Conservation (phyloP, 2,888 invertebrate genomes). For the Carabus problematicus region DNA sequence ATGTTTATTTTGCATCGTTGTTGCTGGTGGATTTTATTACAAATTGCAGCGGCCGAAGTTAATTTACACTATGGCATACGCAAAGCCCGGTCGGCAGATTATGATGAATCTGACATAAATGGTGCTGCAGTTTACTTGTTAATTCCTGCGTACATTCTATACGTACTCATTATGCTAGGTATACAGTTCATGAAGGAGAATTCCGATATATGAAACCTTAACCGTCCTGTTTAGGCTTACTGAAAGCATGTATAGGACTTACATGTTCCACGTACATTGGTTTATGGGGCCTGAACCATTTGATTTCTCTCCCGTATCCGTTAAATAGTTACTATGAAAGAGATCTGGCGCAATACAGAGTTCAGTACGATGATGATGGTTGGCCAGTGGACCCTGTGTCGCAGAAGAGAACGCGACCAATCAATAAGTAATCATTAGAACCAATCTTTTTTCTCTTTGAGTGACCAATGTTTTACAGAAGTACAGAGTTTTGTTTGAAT, state of each 20-base stretch:
- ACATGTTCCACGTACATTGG: constrained; percentile 47
- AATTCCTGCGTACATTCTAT: too few species aligned
- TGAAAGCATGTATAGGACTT: constrained; percentile 46
- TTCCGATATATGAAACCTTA: too few species aligned
- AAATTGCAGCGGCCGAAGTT: background rate
- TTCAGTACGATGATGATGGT: constrained; percentile 53
- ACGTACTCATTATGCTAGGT: too few species aligned
- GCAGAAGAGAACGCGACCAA: constrained; percentile 54
- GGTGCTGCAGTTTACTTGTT: too few species aligned
- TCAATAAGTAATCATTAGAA: constrained; percentile 51
- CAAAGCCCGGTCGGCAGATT: background rate
- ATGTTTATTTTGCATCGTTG: constrained; percentile 4
- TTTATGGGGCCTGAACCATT: constrained; percentile 49
- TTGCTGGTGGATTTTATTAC: background rate
- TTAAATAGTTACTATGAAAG: constrained; percentile 53
- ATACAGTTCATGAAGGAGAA: too few species aligned
- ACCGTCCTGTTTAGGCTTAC: constrained; percentile 41
- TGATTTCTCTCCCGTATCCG: constrained; percentile 49
- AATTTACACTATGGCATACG: background rate
- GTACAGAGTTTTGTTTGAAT: constrained; percentile 60
- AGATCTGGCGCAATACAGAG: constrained; percentile 52
- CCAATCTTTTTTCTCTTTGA: too few species aligned
- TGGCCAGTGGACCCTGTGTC: constrained; percentile 56
- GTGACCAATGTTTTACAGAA: too few species aligned
- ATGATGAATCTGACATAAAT: too few species aligned